Percentiles rank a stretch among this genome's conserved stretches.
phyloP scores from a whole-genome alignment of 53 echinoderm and acorn worm species.

The Echinarachnius parma region DNA sequence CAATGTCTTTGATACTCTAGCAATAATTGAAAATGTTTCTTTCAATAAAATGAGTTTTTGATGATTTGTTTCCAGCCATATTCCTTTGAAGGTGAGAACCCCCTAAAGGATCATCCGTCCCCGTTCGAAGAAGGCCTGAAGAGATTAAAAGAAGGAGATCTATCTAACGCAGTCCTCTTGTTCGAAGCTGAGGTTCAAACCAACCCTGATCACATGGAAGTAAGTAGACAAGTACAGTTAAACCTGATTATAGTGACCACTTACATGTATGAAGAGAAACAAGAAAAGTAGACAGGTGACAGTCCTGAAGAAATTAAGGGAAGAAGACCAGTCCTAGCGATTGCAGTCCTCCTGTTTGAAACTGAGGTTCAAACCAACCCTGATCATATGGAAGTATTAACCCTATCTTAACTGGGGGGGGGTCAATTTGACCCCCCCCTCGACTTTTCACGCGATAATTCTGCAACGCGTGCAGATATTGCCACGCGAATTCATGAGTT shows the following conservation, averaged over 20 bases:
- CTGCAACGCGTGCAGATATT: no score
- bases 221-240: conserved; percentile 36
- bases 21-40: no score
- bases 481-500: no score
- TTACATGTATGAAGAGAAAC: no score
- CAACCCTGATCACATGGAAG: conserved; percentile 84
- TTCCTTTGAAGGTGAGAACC: conserved; percentile 92
- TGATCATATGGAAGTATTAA: conserved; percentile 84
- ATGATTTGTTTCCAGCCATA: conserved; percentile 37
- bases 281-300: no score
- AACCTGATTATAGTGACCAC: no score
- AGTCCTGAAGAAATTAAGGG: no score
- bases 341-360: conserved; percentile 95
- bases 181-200: conserved; percentile 93
- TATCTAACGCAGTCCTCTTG: conserved; percentile 88
- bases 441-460: no score
- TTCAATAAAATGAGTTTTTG: no score
- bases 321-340: conserved; percentile 85
- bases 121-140: conserved; percentile 96
- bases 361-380: conserved; percentile 80
- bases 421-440: no score
- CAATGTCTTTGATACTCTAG: no score
- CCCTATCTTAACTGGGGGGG: no score
- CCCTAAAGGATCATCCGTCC: conserved; percentile 83
- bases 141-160: conserved; percentile 89